Base-by-base conservation (phyloP, 2,888 invertebrate species). In the Drosophila lacicola region DNA sequence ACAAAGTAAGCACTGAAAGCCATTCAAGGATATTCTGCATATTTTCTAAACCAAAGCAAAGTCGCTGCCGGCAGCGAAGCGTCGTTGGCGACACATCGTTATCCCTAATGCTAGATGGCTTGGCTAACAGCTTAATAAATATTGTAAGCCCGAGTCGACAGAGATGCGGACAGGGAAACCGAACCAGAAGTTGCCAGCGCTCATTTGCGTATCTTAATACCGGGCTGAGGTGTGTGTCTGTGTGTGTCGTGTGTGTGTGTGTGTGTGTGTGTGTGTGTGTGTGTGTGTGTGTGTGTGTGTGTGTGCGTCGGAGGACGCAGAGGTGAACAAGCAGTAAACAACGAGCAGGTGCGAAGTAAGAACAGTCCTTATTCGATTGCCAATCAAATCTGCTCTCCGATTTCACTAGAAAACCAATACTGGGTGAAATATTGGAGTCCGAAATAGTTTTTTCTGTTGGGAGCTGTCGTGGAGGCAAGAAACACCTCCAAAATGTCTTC, bases 81-180 rank as follows among this genome's bases (percentile, higher is more conserved):
- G 37, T 14, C 41, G 37, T 19, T 37, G 55, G 33, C 68, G 67
- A 62, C 77, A 77, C 80, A 69, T 80, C 78, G 79, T 79, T 80
- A 79, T 79, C 75, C 79, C 65, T 75, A 80, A 81, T 80, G 78
- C 81, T 80, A 78, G 79, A 80, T 80, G 78, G 81, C 79, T 81
- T 72, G 73, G 78, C 80, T 80, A 80, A 80, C 78, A 80, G 79
- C 79, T 80, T 80, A 80, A 80, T 80, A 80, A 80, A 80, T 79
- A 79, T 78, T 75, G 68, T 65, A 58, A 51, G 75, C 61, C 63
- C 68, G 55, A 51, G 46, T 42, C 39, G 67, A 56, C 34, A 42
- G 49, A 14, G 14, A 10, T 17, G 10, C 25, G 10, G 34, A 6
- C 34, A 25, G 39, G 21, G 44, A 47, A n/a, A 29, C 19, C 33